These are phyloP conservation scores for Hirtodrosophila trivittata DNA, from an alignment of 2,888 invertebrate species.

Conservation along the genomic window DNA sequence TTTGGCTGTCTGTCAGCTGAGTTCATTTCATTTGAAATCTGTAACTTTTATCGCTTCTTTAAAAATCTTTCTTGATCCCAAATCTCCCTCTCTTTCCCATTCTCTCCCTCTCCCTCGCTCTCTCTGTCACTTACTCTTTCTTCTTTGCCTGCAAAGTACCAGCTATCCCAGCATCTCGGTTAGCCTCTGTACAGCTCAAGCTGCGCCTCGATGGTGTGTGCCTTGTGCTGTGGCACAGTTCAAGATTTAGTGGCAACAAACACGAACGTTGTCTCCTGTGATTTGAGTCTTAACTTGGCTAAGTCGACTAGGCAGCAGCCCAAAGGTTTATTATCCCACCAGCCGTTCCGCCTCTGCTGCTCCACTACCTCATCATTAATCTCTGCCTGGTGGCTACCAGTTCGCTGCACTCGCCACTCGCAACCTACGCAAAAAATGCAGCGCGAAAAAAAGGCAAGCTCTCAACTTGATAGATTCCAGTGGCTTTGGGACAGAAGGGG, in stretches of 20 bases:
- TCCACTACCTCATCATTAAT: constrained; percentile 50
- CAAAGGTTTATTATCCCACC: not conserved
- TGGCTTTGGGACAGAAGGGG: not conserved
- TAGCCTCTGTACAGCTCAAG: constrained; percentile 13
- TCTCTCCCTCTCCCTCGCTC: not conserved
- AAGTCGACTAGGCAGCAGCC: constrained; percentile 40
- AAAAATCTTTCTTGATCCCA: constrained; percentile 13
- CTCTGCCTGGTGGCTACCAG: constrained; percentile 70
- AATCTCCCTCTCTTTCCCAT: not conserved
- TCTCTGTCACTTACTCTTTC: not conserved
- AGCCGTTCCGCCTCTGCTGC: not conserved
- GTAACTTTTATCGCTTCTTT: constrained; percentile 7
- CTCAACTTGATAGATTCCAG: not conserved
- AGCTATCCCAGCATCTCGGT: constrained; percentile 13
- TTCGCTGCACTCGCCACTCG: constrained; percentile 67
- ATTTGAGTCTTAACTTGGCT: constrained; percentile 36
- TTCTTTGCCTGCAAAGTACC: constrained; percentile 1
- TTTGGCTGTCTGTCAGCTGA: too few species aligned
- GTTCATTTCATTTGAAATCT: not conserved
- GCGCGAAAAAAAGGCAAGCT: constrained; percentile 74
- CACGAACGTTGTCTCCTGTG: constrained; percentile 51
- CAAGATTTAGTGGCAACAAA: constrained; percentile 67
- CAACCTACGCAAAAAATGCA: constrained; percentile 76
- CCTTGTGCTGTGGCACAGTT: constrained; percentile 24
- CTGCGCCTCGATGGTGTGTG: constrained; percentile 22